phyloP scores from a whole-genome alignment of 2,797 vertebrate species.

The Acipenser oxyrinchus region DNA sequence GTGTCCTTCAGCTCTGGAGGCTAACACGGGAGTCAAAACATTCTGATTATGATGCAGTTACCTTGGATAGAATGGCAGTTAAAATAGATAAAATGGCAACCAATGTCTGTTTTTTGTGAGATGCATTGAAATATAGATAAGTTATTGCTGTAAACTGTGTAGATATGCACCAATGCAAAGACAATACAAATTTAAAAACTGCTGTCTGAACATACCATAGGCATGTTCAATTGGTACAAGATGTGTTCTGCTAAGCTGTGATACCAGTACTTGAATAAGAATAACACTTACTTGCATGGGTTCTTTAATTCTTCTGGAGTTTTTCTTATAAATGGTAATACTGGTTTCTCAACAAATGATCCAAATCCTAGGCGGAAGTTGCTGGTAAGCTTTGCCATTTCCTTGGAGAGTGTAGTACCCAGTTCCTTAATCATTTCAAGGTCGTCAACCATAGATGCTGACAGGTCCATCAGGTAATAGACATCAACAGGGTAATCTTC shows the following conservation, averaged over 20 bases:
- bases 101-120: too few species aligned
- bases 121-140: background rate
- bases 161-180: too few species aligned
- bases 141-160: background rate
- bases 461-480: constrained; percentile 98
- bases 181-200: too few species aligned
- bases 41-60: too few species aligned
- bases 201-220: too few species aligned
- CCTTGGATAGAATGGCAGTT: too few species aligned
- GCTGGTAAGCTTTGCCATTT: constrained; percentile 90
- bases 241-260: background rate
- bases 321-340: constrained; percentile 86
- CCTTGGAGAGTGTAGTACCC: constrained; percentile 81
- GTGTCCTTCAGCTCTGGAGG: too few species aligned
- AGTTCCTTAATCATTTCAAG: constrained; percentile 81
- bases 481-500: constrained; percentile 95
- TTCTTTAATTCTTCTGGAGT: constrained; percentile 71
- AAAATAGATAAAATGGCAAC: too few species aligned
- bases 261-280: too few species aligned
- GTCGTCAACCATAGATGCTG: constrained; percentile 89
- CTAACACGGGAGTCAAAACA: too few species aligned
- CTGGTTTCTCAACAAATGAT: constrained; percentile 95
- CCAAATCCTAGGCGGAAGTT: constrained; percentile 95
- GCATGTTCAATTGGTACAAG: background rate
- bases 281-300: constrained; percentile 78